Percentiles rank a stretch among this genome's conserved stretches.
phyloP scores from a whole-genome alignment of 2,797 vertebrate genomes.

The Aldrovandia affinis region DNA sequence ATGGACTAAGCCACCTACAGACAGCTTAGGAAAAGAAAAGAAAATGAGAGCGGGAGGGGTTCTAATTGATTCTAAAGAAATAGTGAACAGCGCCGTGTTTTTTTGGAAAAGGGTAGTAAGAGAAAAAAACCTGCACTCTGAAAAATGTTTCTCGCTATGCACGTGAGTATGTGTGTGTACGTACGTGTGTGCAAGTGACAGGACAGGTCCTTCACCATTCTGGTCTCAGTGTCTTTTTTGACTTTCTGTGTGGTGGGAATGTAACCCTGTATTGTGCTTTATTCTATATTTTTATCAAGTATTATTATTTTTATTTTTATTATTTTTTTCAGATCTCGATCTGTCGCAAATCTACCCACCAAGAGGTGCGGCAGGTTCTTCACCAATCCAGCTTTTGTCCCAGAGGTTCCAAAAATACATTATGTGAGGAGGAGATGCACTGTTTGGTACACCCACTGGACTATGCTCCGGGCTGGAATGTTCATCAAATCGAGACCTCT shows the following conservation, averaged over 20 bases:
- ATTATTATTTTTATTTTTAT: no score
- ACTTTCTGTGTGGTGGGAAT: no score
- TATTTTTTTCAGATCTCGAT: no score
- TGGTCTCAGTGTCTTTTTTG: no score
- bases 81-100: not conserved
- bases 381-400: not conserved
- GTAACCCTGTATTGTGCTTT: no score
- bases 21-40: not conserved
- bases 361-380: no score
- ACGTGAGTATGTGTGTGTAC: not conserved
- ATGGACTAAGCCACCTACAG: not conserved
- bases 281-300: no score
- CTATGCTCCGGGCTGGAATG: not conserved
- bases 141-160: not conserved
- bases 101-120: not conserved
- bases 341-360: no score
- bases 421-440: not conserved
- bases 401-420: not conserved
- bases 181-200: not conserved
- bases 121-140: not conserved
- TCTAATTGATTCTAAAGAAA: not conserved
- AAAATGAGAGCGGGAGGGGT: not conserved
- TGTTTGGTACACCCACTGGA: not conserved
- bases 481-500: not conserved
- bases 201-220: not conserved